Base-by-base conservation (phyloP, 2,797 vertebrate species). In the Anabacerthia variegaticeps region DNA sequence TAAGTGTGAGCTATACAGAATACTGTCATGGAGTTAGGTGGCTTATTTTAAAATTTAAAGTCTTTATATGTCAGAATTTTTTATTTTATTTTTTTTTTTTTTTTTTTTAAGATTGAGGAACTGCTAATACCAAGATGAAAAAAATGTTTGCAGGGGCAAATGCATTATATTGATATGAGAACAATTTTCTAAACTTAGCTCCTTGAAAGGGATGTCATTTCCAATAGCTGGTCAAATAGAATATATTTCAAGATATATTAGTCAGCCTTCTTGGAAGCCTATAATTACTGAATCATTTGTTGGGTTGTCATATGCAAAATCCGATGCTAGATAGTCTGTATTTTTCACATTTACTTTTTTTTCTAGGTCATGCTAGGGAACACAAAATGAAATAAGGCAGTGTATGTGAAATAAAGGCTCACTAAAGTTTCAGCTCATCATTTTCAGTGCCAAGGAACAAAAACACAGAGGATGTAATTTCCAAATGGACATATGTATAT, bases 191-290 rank as follows among this genome's bases (percentile, higher is more conserved):
- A 94, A 84, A 84, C 32, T 86, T 94, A 83, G 54, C 20, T 83
- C 12, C 44, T 78, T 83, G 39, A 84, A 89, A 89, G 75, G 69
- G 65, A 74, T 88, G 61, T 6, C 30, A 81, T 85, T 92, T 92
- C 89, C 83, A 95, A 93, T 91, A 91, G 79, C 61, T 86, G 76
- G 93, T 95, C 88, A 91, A 94, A 92, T 85, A 24, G 94, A 94
- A 93, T 92, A 89, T 95, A 96, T 92, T 95, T 95, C 9, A 30
- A 88, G 93, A 88, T 68, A 61, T 75, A 72, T 81, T 96, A 94
- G 76, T 94, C 88, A 92, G 76, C 58, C 44, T 89, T 89, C 83
- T 80, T 77, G 24, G 44, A 94, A 92, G 44, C 52, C 72, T 91
- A 5, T 84, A 93, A 95, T 89, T 95, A 95, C 49, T 68, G 41